Base-by-base conservation (phyloP, 1,140 invertebrate species). In the Drosophila watanabei region DNA sequence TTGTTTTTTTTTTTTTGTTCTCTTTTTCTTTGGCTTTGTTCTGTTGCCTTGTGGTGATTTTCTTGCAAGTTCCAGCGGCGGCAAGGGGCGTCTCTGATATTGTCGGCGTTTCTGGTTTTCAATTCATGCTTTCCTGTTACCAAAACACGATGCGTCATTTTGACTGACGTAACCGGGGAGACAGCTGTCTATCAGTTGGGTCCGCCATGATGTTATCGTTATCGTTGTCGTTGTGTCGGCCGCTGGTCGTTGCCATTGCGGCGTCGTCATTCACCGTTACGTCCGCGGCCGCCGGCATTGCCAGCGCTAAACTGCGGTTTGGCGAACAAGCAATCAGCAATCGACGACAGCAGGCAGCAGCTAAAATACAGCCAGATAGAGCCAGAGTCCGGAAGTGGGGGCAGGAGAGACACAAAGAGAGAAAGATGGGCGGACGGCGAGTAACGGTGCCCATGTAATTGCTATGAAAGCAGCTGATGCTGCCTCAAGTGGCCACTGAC, bases 141-240 rank as follows among this genome's bases (percentile, higher is more conserved):
- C 81, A 91, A 92, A 93, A 93, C 88, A 92, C 92, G 90, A 93
- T 93, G 92, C 92, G 92, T 93, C 92, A 93, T 91, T 93, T 93
- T 93, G 92, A 93, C 92, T 92, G 92, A 93, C 92, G 91, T 91
- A 93, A 91, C 88, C 84, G 64, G 77, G 77, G 73, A 92, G 92
- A 93, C 92, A 93, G 91, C 92, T 93, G 92, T 93, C 92, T 92
- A 92, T 89, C 87, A 91, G 86, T 69, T 79, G 85, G 64, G 79
- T 80, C 66, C 71, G 81, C 80, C 80, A 51, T 39, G 73, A 58
- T 58, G 62, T 30, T 32, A 70, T 66, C 52, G 68, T 48, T 57
- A 70, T 65, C 68, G 58, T 51, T 64, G 65, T 73, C 76, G 76
- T 70, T 28, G 64, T 69, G 33, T 61, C 57, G 59, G 13, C 24